Evolutionary conservation across 1,140 invertebrate species (phyloP).

Genomic region (Aphaenogaster rudis): DNA sequence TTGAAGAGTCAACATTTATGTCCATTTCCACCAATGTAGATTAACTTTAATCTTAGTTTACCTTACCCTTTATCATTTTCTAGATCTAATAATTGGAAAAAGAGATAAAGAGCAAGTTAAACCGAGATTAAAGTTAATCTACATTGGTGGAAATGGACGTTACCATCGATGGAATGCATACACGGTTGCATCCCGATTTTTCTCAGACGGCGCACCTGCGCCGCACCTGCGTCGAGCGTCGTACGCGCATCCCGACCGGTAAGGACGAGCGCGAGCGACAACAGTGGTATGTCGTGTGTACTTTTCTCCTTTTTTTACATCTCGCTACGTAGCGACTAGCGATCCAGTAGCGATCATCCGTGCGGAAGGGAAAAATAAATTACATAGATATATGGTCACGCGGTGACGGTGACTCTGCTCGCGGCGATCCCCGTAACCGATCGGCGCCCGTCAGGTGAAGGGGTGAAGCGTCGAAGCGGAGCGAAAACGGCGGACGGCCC

Average conservation of each 20-base stretch:
- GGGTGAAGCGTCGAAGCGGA: background rate
- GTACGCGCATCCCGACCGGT: background rate
- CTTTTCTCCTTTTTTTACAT: constrained; percentile 18
- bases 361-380: constrained; percentile 6
- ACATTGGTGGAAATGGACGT: no score
- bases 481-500: background rate
- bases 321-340: background rate
- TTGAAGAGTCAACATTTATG: no score
- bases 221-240: background rate
- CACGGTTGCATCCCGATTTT: no score
- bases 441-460: background rate
- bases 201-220: background rate
- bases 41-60: no score
- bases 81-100: no score
- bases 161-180: no score
- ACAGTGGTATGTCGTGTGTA: background rate
- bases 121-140: no score
- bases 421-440: background rate
- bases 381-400: constrained; percentile 39
- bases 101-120: no score
- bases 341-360: constrained; percentile 14
- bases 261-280: constrained; percentile 7
- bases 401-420: constrained; percentile 52
- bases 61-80: no score
- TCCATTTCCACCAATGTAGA: no score